Evolutionary conservation across 2,888 invertebrate genomes (phyloP).

Genomic region (Amiota minor): DNA sequence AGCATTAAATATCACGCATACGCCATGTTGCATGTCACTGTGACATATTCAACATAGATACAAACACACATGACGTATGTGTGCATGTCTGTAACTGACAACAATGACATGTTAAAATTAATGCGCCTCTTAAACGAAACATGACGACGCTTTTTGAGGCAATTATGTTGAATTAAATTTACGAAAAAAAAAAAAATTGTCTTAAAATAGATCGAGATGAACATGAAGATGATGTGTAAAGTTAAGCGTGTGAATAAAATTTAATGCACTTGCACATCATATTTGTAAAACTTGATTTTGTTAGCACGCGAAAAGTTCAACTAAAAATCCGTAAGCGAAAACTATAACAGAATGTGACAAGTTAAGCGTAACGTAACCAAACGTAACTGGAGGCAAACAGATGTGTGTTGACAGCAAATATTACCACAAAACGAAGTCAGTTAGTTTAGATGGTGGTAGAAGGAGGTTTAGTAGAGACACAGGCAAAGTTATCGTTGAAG

Average conservation of each 20-base stretch:
- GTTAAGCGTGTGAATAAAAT: background rate
- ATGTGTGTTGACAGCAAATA: conserved; percentile 58
- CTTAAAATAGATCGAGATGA: conserved; percentile 3
- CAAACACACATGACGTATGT: background rate
- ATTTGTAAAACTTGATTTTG: conserved; percentile 4
- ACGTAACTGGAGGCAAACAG: conserved; percentile 42
- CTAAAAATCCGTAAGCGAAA: background rate
- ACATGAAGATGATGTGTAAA: background rate
- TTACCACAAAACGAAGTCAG: conserved; percentile 33
- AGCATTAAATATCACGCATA: conserved; percentile 14
- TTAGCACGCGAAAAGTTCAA: conserved; percentile 36
- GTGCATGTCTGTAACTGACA: background rate
- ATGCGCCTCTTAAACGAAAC: conserved; percentile 1
- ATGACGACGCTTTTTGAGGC: background rate
- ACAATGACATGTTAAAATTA: conserved; percentile 13
- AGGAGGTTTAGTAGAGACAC: background rate
- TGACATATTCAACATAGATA: conserved; percentile 5
- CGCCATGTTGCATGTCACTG: conserved; percentile 22
- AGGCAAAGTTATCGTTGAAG: conserved; percentile 6
- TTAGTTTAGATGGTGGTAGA: too few relatives aligned
- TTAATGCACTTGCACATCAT: background rate
- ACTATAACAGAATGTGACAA: conserved; percentile 53
- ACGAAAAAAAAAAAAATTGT: too few relatives aligned
- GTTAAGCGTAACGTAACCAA: conserved; percentile 43
- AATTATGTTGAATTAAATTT: background rate